Evolutionary conservation across 2,113 vertebrate species (phyloP), one percentile per base, ranked within the genome.

Genomic region (Elgaria multicarinata): DNA sequence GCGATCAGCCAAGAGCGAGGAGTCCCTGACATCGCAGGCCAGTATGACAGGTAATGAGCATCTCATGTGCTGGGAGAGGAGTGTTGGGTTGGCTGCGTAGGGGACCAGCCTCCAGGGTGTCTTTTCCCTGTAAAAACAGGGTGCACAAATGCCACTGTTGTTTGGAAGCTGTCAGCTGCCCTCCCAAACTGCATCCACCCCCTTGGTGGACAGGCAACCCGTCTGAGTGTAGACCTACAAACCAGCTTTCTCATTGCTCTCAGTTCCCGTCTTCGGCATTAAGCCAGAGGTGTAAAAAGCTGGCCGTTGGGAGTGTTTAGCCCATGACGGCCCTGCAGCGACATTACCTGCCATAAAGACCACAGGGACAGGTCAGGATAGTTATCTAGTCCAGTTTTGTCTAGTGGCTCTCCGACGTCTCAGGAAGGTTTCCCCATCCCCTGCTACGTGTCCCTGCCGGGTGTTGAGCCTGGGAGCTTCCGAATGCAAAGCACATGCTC

Each of bases 1-100:
- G 83, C 92, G 98, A 28, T 98, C 97, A 8, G 97, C 97, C 39
- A 98, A 97, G 93, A 98, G 97, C 3, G 98, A 98, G 86, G 97
- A 98, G 91, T 98, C 97, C 1, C 92, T 98, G 58, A 97, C 97
- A 3, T 98, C 97, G 0, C 97, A 98, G 91, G 97, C 98, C 93
- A 98, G 97, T 22, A 97, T 96, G 39, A 90, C 97, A 92, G 98
- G 97, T 98, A 94, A 86, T 1, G 6, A 22, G 14, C 13, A 46
- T 6, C 24, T 10, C 39, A 2, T 24, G 9, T 55, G 14, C 7
- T 31, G 66, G 31, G 36, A n/a, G 67, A 62, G 0, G 31, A n/a
- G 31, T 42, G 2, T 1, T 2, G 6, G 33, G 14, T n/a, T n/a
- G 20, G 31, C 42, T n/a, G 18, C 44, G 14, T 13, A 13, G 82